A percentile compares a stretch with the other conserved stretches of the same genome.
phyloP scores from a whole-genome alignment of 1,140 invertebrate species.

The Lucilia cuprina region DNA sequence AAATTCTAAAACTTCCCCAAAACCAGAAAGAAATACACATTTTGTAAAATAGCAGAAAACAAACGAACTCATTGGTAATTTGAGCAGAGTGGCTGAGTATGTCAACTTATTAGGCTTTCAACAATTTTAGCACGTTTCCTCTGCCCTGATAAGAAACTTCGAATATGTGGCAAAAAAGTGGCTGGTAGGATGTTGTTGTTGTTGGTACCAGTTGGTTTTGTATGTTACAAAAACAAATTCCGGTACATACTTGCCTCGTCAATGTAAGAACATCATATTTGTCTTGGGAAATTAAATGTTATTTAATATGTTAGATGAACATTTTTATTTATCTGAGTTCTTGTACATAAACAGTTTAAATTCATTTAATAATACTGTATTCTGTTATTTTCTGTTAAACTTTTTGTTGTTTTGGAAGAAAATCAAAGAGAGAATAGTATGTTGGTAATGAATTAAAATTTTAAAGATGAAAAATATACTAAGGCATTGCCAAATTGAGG shows the following conservation, averaged over 20 bases:
- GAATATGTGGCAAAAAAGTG: neutral
- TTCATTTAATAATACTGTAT: no score
- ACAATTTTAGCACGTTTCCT: constrained; percentile 24
- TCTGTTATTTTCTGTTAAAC: no score
- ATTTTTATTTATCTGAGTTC: neutral
- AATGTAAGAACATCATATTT: constrained; percentile 24
- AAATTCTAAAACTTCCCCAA: neutral
- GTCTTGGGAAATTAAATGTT: constrained; percentile 27
- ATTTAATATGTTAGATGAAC: constrained; percentile 26
- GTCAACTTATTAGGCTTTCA: constrained; percentile 24
- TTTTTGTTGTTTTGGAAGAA: no score
- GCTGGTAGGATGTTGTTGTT: neutral
- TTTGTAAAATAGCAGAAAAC: neutral
- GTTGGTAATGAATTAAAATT: no score
- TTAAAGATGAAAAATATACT: no score
- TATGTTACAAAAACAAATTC: neutral
- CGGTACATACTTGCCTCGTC: neutral
- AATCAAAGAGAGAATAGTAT: no score
- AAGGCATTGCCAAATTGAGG: no score
- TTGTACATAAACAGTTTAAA: no score
- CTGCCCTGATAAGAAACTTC: no score
- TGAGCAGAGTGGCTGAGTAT: neutral
- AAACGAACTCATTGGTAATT: neutral
- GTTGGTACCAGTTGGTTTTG: neutral
- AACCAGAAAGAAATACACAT: neutral